Evolutionary conservation across 1,140 invertebrate species (phyloP).

Genomic region (Aleiodes sp.): DNA sequence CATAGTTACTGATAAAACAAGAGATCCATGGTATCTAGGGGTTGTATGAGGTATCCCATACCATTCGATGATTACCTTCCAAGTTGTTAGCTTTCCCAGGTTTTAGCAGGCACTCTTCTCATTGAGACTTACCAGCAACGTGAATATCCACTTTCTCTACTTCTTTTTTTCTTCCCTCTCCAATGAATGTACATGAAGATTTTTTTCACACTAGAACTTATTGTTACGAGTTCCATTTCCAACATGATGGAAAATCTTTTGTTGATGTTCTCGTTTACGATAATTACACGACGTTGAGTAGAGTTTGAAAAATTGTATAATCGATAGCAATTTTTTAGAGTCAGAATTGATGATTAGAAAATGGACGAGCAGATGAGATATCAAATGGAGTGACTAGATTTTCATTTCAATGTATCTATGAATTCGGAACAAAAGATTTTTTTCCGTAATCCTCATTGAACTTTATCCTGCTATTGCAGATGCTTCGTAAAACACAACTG

Average conservation of each 20-base stretch:
- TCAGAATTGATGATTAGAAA: not conserved
- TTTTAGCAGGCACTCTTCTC: slow-evolving; percentile 6
- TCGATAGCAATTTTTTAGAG: not conserved
- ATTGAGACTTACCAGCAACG: slow-evolving; percentile 6
- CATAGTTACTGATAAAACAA: not conserved
- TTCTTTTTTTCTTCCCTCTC: not conserved
- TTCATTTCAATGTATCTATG: not conserved
- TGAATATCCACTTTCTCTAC: not conserved
- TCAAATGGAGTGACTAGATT: not conserved
- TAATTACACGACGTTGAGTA: not conserved
- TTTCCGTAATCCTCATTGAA: too few species aligned
- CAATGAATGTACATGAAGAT: not conserved
- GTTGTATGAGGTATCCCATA: not conserved
- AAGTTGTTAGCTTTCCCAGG: slow-evolving; percentile 3
- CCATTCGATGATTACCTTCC: slow-evolving; percentile 15
- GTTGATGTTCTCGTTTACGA: not conserved
- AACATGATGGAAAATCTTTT: not conserved
- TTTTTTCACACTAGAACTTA: slow-evolving; percentile 1
- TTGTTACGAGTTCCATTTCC: not conserved
- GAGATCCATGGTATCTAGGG: slow-evolving; percentile 1
- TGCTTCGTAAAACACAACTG: slow-evolving; percentile 55
- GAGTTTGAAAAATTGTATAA: not conserved
- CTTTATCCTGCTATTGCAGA: slow-evolving; percentile 38
- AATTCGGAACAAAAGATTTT: too few species aligned
- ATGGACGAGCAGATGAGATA: not conserved